Percentiles rank a stretch among this genome's conserved stretches.
Conservation (phyloP, 2,888 invertebrate genomes). For the Ophraella communa region DNA sequence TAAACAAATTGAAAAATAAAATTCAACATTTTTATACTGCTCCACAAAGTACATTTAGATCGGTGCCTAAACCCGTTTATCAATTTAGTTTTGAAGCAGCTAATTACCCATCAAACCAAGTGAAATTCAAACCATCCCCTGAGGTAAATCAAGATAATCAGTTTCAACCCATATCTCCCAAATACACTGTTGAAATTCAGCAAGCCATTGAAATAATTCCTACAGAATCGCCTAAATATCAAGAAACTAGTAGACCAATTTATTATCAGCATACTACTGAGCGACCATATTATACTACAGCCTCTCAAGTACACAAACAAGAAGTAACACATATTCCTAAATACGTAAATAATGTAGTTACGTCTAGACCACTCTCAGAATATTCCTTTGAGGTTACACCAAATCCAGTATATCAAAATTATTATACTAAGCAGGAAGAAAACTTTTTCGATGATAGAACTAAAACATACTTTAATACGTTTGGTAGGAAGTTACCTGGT, state of each 20-base stretch:
- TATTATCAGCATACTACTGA: conserved; percentile 49
- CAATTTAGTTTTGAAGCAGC: conserved; percentile 77
- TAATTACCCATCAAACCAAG: conserved; percentile 58
- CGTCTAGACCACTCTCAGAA: conserved; percentile 49
- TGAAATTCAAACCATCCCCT: conserved; percentile 47
- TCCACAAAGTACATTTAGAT: conserved; percentile 59
- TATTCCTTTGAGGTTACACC: conserved; percentile 56
- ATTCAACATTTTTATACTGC: conserved; percentile 68
- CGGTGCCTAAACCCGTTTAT: conserved; percentile 66
- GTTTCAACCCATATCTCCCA: conserved; percentile 49
- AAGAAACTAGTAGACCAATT: conserved; percentile 29
- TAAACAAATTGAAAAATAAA: conserved; percentile 71
- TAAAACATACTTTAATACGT: conserved; percentile 76
- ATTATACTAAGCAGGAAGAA: conserved; percentile 75
- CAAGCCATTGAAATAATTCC: conserved; percentile 56
- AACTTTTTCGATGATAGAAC: conserved; percentile 75
- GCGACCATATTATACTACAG: conserved; percentile 64
- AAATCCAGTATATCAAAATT: conserved; percentile 63
- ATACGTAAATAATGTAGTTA: conserved; percentile 36
- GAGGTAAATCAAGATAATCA: conserved; percentile 42
- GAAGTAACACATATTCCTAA: conserved; percentile 47
- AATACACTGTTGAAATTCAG: conserved; percentile 57
- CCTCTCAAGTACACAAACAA: conserved; percentile 49
- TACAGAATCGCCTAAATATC: conserved; percentile 41
- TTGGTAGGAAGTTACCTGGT: conserved; percentile 71